Conservation (phyloP, 92 coral and sea anemone species). For the Anthopleura xanthogrammica region DNA sequence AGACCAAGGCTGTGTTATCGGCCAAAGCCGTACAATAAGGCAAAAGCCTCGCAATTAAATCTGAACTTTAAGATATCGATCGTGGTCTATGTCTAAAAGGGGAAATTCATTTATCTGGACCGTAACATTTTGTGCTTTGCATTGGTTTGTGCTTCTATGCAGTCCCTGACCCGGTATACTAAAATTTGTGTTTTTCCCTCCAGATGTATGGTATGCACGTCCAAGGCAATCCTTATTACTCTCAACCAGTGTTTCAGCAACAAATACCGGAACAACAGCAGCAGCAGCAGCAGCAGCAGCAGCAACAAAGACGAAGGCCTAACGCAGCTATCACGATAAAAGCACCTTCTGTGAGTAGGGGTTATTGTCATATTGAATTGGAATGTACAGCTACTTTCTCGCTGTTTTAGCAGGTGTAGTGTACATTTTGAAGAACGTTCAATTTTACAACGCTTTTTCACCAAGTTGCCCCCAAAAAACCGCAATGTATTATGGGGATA, state of each 20-base stretch:
- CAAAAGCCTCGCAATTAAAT: no score
- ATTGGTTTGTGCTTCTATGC: background rate
- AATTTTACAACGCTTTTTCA: no score
- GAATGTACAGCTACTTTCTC: no score
- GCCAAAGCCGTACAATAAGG: no score
- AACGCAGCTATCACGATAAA: slow-evolving; percentile 65
- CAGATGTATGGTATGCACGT: slow-evolving; percentile 62
- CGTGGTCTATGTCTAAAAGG: no score
- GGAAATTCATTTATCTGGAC: background rate
- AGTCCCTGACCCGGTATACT: background rate
- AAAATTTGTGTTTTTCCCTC: background rate
- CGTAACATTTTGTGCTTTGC: background rate
- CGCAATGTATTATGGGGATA: no score
- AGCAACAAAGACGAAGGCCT: slow-evolving; percentile 54
- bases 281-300: background rate
- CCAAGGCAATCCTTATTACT: slow-evolving; percentile 45
- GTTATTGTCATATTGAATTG: background rate
- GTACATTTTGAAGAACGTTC: no score
- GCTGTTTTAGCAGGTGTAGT: no score
- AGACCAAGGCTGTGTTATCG: background rate
- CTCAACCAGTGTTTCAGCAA: slow-evolving; percentile 40
- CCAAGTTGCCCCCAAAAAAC: no score
- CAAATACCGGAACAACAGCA: slow-evolving; percentile 23
- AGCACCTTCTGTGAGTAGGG: slow-evolving; percentile 53
- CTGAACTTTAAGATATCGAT: no score